These are phyloP conservation scores for Melinaea marsaeus DNA, from an alignment of 2,888 invertebrate species.

Conservation along the genomic window DNA sequence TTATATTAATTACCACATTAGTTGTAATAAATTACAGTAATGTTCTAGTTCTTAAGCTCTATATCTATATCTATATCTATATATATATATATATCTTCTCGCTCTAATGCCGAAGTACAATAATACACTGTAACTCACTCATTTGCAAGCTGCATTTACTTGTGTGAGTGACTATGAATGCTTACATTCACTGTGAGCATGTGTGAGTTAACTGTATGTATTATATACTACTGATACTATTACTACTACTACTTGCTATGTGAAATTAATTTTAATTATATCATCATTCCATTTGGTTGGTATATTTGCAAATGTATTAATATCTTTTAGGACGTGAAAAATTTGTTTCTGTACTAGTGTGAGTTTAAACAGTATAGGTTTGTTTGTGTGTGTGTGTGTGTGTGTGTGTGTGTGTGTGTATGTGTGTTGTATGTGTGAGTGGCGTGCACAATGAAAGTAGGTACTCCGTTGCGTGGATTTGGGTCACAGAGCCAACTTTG, in stretches of 20 bases:
- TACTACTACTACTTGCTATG: slow-evolving; percentile 5
- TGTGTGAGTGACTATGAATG: slow-evolving; percentile 29
- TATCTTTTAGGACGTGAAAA: too few species aligned
- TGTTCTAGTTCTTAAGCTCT: slow-evolving; percentile 69
- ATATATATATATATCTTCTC: slow-evolving; percentile 66
- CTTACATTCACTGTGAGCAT: slow-evolving; percentile 35
- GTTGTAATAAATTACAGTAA: slow-evolving; percentile 57
- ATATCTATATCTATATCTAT: slow-evolving; percentile 52
- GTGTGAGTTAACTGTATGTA: slow-evolving; percentile 23
- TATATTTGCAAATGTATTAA: too few species aligned
- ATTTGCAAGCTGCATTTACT: slow-evolving; percentile 32
- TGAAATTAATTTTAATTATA: slow-evolving; percentile 7
- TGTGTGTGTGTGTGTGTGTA: slow-evolving; percentile 46
- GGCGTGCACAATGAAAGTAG: slow-evolving; percentile 76
- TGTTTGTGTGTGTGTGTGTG: slow-evolving; percentile 24
- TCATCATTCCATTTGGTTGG: not conserved
- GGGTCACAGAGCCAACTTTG: slow-evolving; percentile 75
- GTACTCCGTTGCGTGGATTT: slow-evolving; percentile 72
- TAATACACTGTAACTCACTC: slow-evolving; percentile 54
- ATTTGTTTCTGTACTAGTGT: slow-evolving; percentile 6
- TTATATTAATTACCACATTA: too few species aligned
- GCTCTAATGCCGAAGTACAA: slow-evolving; percentile 71
- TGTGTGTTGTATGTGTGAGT: slow-evolving; percentile 34
- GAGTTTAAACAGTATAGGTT: slow-evolving; percentile 21
- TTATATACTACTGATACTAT: not conserved